Percentiles rank a stretch among this genome's conserved stretches.
phyloP scores from a whole-genome alignment of 2,113 vertebrate species.

The Excalfactoria chinensis region DNA sequence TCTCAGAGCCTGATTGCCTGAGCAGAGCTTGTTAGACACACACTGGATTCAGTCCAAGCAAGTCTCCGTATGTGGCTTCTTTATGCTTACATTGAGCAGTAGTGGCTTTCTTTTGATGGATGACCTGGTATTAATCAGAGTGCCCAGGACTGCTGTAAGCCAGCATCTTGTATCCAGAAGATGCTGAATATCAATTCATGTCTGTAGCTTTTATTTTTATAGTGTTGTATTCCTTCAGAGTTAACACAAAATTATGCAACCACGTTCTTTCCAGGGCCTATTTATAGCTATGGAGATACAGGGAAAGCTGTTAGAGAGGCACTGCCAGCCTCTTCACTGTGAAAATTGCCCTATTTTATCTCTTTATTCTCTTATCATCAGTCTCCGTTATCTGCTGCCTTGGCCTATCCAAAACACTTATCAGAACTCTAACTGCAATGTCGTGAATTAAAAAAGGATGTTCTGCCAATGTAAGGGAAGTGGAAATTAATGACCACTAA shows the following conservation, averaged over 20 bases:
- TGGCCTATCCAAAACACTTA: constrained; percentile 23
- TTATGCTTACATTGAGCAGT: accelerated
- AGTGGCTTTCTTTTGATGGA: background rate
- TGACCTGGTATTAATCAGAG: background rate
- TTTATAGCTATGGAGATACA: background rate
- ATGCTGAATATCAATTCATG: background rate
- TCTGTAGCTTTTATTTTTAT: background rate
- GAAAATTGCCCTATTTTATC: constrained; percentile 3
- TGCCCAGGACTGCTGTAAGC: accelerated
- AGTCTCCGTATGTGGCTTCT: background rate
- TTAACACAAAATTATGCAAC: background rate
- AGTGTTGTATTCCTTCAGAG: background rate
- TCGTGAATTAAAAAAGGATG: constrained; percentile 40
- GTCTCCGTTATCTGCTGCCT: constrained; percentile 25
- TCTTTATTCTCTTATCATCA: constrained; percentile 28
- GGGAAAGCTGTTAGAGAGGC: background rate
- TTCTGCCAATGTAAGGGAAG: constrained; percentile 20
- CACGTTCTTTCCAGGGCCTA: background rate
- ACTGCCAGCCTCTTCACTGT: background rate
- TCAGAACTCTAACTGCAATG: background rate
- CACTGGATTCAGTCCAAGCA: background rate
- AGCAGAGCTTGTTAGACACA: background rate
- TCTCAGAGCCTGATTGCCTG: background rate
- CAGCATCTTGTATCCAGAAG: background rate
- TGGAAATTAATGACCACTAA: constrained; percentile 42